Conservation (phyloP, 1,140 invertebrate species). For the Bombus balteatus region DNA sequence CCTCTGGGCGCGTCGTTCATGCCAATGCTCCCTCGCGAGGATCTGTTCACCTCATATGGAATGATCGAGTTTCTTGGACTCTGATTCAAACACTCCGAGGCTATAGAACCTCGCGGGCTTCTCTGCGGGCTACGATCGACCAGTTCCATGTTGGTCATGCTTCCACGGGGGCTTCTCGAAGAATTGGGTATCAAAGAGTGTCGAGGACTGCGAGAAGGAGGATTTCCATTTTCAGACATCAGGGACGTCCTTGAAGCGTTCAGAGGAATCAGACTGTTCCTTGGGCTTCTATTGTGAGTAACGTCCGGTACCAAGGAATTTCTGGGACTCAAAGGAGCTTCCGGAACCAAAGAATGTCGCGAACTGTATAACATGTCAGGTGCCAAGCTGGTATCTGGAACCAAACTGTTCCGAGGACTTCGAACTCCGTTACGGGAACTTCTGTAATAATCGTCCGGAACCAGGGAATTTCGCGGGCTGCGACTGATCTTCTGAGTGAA, state of each 20-base stretch:
- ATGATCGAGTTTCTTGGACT: slow-evolving; percentile 86
- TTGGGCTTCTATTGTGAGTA: slow-evolving; percentile 85
- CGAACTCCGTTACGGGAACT: slow-evolving; percentile 43
- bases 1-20: slow-evolving; percentile 82
- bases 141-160: slow-evolving; percentile 79
- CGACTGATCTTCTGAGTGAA: slow-evolving; percentile 84
- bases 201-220: slow-evolving; percentile 82
- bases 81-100: slow-evolving; percentile 78
- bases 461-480: slow-evolving; percentile 85
- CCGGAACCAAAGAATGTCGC: slow-evolving; percentile 80
- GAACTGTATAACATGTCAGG: slow-evolving; percentile 77
- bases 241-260: slow-evolving; percentile 66
- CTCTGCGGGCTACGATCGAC: slow-evolving; percentile 53
- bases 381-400: slow-evolving; percentile 74
- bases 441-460: slow-evolving; percentile 70
- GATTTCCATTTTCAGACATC: slow-evolving; percentile 73
- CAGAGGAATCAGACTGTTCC: slow-evolving; percentile 85
- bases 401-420: slow-evolving; percentile 80
- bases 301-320: slow-evolving; percentile 83
- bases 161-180: slow-evolving; percentile 82
- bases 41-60: slow-evolving; percentile 81
- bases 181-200: slow-evolving; percentile 85
- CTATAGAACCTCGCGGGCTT: slow-evolving; percentile 85
- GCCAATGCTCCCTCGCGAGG: slow-evolving; percentile 85
- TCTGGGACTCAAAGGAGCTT: slow-evolving; percentile 77